A percentile compares a stretch with the other conserved stretches of the same genome.
phyloP scores from a whole-genome alignment of 2,113 vertebrate genomes.

The Semicossyphus pulcher region DNA sequence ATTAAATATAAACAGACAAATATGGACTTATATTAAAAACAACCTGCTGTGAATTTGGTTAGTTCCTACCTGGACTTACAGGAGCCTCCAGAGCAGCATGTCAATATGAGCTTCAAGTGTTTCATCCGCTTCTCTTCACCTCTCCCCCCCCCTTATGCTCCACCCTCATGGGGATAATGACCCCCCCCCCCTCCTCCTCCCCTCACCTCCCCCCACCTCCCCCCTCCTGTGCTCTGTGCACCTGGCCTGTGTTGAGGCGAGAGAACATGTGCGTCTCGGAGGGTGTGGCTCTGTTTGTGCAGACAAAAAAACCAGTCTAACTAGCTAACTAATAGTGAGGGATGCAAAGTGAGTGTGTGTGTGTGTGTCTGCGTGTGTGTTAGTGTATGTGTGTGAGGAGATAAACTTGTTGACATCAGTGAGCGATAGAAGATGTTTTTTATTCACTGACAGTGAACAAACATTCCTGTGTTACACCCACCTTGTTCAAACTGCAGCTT shows the following conservation, averaged over 20 bases:
- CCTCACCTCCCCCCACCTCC: slow-evolving; percentile 6
- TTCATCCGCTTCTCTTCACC: slow-evolving; percentile 53
- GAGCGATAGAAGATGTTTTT: neutral
- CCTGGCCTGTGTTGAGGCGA: slow-evolving; percentile 67
- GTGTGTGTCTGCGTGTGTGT: neutral
- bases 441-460: neutral
- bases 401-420: slow-evolving; percentile 3
- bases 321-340: slow-evolving; percentile 4
- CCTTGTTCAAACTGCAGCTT: neutral
- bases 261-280: slow-evolving; percentile 41
- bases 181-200: slow-evolving; percentile 15
- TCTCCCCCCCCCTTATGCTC: slow-evolving; percentile 58
- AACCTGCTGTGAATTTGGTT: slow-evolving; percentile 6
- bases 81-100: slow-evolving; percentile 57
- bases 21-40: too few species aligned
- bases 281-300: slow-evolving; percentile 72
- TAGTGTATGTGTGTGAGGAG: neutral
- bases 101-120: slow-evolving; percentile 62
- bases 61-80: slow-evolving; percentile 74
- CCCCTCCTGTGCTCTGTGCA: slow-evolving; percentile 45
- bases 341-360: neutral
- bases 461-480: slow-evolving; percentile 12
- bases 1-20: too few species aligned
- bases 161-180: slow-evolving; percentile 65
- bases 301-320: slow-evolving; percentile 64